Conservation (phyloP, 1,140 invertebrate genomes). For the Hirudo medicinalis region DNA sequence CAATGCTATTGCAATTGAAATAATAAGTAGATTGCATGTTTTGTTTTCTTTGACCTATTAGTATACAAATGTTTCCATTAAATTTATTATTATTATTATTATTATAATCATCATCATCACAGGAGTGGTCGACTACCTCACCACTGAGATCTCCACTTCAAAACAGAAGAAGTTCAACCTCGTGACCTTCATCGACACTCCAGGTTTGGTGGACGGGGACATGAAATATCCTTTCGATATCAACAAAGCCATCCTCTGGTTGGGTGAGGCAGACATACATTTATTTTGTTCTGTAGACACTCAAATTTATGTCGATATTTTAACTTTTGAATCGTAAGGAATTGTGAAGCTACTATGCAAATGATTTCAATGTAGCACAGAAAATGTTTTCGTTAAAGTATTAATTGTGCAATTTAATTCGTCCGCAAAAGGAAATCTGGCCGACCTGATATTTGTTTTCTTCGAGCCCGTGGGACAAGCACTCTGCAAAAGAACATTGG, state of each 20-base stretch:
- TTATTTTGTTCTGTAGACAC: neutral
- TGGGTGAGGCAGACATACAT: conserved; percentile 38
- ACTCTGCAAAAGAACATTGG: conserved; percentile 49
- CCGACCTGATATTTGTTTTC: conserved; percentile 53
- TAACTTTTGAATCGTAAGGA: neutral
- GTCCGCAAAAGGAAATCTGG: conserved; percentile 42
- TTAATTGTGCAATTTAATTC: neutral
- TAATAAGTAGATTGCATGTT: neutral
- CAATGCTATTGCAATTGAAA: too few species aligned
- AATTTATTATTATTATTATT: neutral
- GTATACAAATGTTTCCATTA: too few species aligned
- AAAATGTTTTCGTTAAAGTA: conserved; percentile 4
- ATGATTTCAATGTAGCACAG: neutral
- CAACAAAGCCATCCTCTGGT: conserved; percentile 48
- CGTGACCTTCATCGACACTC: conserved; percentile 53
- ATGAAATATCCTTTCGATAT: conserved; percentile 56
- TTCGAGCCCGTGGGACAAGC: conserved; percentile 55
- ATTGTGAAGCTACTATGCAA: neutral
- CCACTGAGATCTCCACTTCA: conserved; percentile 50
- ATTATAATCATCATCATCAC: conserved; percentile 20
- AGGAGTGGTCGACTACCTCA: conserved; percentile 50
- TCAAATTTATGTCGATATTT: neutral
- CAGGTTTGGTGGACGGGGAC: conserved; percentile 52
- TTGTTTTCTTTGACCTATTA: neutral
- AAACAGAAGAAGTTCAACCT: conserved; percentile 50